Conservation (phyloP, 2,113 vertebrate genomes). For the Isichthys henryi region DNA sequence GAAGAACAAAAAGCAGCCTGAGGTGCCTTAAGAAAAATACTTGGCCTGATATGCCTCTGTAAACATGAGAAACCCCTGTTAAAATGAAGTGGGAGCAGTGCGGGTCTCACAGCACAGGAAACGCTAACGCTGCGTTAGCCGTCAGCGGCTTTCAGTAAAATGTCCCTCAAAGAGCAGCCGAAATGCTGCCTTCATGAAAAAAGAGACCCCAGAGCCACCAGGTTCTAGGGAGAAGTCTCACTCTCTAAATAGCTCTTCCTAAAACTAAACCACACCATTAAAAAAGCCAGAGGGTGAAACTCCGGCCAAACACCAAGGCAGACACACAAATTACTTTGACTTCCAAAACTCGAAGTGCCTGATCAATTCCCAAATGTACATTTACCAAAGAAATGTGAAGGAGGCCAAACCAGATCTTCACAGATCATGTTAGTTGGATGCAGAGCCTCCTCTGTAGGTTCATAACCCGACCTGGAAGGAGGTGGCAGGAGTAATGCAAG, state of each 20-base stretch:
- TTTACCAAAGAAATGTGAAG: neutral
- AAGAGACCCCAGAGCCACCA: neutral
- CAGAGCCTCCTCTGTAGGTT: constrained; percentile 76
- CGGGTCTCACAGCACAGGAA: neutral
- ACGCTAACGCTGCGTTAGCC: neutral
- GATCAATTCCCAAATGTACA: neutral
- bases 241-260: neutral
- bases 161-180: neutral
- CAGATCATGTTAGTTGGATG: constrained; percentile 86
- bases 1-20: neutral
- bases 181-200: neutral
- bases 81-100: neutral
- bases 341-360: neutral
- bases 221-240: neutral
- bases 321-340: neutral
- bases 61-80: neutral
- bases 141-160: neutral
- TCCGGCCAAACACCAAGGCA: neutral
- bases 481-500: neutral
- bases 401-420: constrained; percentile 44
- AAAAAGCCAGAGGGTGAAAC: neutral
- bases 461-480: constrained; percentile 75
- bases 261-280: neutral
- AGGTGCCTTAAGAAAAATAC: neutral
- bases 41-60: neutral